phyloP scores from a whole-genome alignment of 2,113 vertebrate species.

The Gallinago media region DNA sequence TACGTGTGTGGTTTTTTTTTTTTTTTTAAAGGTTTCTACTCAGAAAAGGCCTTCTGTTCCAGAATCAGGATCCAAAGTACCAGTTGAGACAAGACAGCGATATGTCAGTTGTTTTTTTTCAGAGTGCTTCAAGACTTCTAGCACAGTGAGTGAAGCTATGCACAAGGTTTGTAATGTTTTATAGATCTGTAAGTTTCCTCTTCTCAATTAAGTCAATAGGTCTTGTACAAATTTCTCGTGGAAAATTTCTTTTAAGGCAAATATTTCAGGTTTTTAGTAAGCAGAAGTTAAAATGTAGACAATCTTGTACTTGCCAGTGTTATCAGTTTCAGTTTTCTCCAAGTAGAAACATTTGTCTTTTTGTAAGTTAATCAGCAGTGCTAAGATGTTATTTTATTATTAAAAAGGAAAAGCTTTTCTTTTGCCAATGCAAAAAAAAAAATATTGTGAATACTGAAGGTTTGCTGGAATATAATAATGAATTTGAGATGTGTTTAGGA shows the following conservation, averaged over 20 bases:
- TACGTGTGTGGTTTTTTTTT: not conserved
- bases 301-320: not conserved
- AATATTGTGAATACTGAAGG: not conserved
- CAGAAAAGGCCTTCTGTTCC: constrained; percentile 58
- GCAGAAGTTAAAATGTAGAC: not conserved
- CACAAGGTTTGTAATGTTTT: constrained; percentile 77
- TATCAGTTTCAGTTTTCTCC: not conserved
- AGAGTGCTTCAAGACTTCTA: constrained; percentile 78
- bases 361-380: not conserved
- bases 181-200: not conserved
- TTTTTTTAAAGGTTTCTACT: not conserved
- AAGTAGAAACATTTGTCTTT: not conserved
- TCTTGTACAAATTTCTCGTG: not conserved
- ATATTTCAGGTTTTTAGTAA: not conserved
- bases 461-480: not conserved
- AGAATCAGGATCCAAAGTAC: constrained; percentile 76
- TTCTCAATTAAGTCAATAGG: not conserved
- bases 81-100: constrained; percentile 78
- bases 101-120: constrained; percentile 81
- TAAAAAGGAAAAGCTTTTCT: not conserved
- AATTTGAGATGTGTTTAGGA: not conserved
- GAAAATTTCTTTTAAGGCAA: not conserved
- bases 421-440: not conserved
- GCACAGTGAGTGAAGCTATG: constrained; percentile 80
- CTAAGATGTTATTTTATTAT: not conserved